phyloP scores from a whole-genome alignment of 2,113 vertebrate species.

The Recurvirostra avosetta region DNA sequence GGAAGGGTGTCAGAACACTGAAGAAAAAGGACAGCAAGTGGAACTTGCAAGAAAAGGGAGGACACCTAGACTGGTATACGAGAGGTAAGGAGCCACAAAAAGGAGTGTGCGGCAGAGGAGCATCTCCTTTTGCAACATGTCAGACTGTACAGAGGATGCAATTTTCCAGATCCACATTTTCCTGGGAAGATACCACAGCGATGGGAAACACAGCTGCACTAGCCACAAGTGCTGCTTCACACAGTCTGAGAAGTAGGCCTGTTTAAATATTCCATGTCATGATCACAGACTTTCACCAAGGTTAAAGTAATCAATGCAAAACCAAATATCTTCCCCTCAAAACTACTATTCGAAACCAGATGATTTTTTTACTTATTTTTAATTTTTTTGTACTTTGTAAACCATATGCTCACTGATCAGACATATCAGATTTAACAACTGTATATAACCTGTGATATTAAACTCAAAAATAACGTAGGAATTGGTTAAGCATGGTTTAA shows the following conservation, averaged over 20 bases:
- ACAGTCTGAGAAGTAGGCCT: neutral
- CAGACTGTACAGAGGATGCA: neutral
- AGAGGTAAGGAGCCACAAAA: fast-evolving
- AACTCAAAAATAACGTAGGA: neutral
- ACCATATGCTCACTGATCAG: neutral
- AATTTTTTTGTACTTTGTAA: neutral
- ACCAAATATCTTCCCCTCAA: neutral
- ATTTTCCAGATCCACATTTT: neutral
- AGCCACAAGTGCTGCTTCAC: neutral
- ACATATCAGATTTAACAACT: neutral
- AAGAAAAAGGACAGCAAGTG: neutral
- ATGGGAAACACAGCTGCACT: neutral
- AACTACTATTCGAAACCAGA: neutral
- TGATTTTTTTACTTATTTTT: neutral
- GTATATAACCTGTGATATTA: neutral
- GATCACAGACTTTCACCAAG: neutral
- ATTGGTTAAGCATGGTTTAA: neutral
- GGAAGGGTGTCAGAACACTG: neutral
- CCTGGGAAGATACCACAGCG: neutral
- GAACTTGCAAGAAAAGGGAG: neutral
- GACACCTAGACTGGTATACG: neutral
- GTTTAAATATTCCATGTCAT: neutral
- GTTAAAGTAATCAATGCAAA: neutral
- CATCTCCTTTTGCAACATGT: fast-evolving
- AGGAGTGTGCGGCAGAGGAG: fast-evolving